Evolutionary conservation across 2,113 vertebrate species (phyloP).

Genomic region (Paralichthys olivaceus): DNA sequence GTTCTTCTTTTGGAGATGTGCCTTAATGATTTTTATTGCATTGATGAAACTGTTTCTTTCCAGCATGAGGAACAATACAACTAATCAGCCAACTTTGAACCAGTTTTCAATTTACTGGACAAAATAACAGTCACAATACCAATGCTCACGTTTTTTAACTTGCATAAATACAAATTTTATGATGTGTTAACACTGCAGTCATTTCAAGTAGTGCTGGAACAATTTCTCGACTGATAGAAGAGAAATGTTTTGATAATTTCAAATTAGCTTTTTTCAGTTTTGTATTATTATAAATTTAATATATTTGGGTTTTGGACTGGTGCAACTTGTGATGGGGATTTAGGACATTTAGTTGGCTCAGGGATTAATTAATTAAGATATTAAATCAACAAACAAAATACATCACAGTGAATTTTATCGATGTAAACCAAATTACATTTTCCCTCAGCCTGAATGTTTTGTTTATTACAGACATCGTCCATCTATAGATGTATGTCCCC

Average conservation of each 20-base stretch:
- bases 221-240: not conserved
- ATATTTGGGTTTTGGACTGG: too few species aligned
- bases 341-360: not conserved
- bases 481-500: constrained; percentile 27
- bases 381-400: not conserved
- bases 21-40: not conserved
- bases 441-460: not conserved
- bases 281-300: not conserved
- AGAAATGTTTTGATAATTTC: not conserved
- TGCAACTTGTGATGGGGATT: not conserved
- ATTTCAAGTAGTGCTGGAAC: not conserved
- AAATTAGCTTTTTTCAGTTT: not conserved
- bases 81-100: not conserved
- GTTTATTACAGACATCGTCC: constrained; percentile 7
- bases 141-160: not conserved
- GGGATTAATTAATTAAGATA: not conserved
- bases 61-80: not conserved
- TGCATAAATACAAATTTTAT: not conserved
- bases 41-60: not conserved
- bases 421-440: not conserved
- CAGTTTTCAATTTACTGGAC: not conserved
- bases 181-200: not conserved
- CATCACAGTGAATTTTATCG: not conserved
- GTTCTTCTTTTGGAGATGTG: not conserved
- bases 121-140: not conserved